Evolutionary conservation across 2,888 invertebrate genomes (phyloP), one percentile per base, ranked within the genome.

Genomic region (Oscheius sp.): DNA sequence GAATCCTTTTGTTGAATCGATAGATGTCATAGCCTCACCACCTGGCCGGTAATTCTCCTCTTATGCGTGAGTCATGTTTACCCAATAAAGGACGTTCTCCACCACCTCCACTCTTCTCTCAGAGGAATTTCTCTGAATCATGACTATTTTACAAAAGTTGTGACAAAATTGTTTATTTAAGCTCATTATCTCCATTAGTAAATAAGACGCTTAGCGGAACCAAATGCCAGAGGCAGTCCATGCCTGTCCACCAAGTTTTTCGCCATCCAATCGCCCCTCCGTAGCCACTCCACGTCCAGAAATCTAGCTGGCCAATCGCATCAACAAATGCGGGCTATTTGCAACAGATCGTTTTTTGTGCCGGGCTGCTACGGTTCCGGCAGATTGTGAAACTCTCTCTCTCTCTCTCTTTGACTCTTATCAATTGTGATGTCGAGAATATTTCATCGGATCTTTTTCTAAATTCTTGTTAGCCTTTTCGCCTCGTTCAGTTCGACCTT

Each of bases 51-150:
- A 37, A 37, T 57, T 37, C 31, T 57, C 37, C 37, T 25, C 34
- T 12, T 25, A 23, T 20, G 42, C 27, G 29, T 61, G 61, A 61
- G 45, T 61, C 61, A 61, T 61, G 61, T 61, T 61, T 61, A 61
- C 61, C 61, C 45, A 45, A 61, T 37, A 57, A 57, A 57, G 57
- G 34, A 25, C 61, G 23, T 23, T 25, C 48, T 48, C 8, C 4
- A 5, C 48, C 48, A 6, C 48, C 48, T 20, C 48, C 20, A 20
- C 42, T n/a, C n/a, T 42, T 42, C 42, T 6, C 48, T 12, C 48
- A 37, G 37, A 37, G 37, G 15, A 37, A n/a, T n/a, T 17, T 20
- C 46, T 46, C 8, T 8, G 46, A 46, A 46, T 46, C n/a, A 12
- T 46, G 6, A 8, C 6, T 12, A 17, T 46, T 8, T 46, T 46